Evolutionary conservation across 2,797 vertebrate genomes (phyloP).

Genomic region (Mastacembelus armatus): DNA sequence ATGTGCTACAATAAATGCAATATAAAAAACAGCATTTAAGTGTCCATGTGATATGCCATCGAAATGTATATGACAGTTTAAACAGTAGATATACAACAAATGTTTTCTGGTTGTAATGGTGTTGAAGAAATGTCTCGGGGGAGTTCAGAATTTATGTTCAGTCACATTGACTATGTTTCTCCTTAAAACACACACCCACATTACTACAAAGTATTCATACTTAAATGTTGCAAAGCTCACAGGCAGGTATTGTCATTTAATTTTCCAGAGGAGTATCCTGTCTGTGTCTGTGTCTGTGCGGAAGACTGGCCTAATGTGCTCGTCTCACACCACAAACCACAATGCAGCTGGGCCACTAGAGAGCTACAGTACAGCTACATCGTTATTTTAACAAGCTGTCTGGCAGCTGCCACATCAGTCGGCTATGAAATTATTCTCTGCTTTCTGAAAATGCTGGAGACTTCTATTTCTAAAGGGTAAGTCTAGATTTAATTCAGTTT

Average conservation of each 20-base stretch:
- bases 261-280: background rate
- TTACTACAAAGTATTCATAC: too few relatives aligned
- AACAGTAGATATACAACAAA: too few relatives aligned
- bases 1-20: background rate
- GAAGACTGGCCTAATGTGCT: fast-evolving
- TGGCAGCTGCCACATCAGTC: background rate
- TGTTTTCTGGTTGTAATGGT: fast-evolving
- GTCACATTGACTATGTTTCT: background rate
- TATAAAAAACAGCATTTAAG: background rate
- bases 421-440: background rate
- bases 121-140: background rate
- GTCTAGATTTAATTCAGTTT: constrained; percentile 13
- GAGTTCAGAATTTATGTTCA: background rate
- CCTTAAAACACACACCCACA: background rate
- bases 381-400: background rate
- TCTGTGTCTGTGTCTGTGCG: fast-evolving
- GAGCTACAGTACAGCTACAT: background rate
- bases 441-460: constrained; percentile 17
- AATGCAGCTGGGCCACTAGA: fast-evolving
- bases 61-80: too few relatives aligned
- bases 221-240: too few relatives aligned
- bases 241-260: too few relatives aligned
- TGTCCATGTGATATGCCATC: too few relatives aligned
- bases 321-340: constrained; percentile 24
- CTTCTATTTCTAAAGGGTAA: constrained; percentile 27